Conservation (phyloP, 2,797 vertebrate genomes). For the Enteromius unitaeniatus region DNA sequence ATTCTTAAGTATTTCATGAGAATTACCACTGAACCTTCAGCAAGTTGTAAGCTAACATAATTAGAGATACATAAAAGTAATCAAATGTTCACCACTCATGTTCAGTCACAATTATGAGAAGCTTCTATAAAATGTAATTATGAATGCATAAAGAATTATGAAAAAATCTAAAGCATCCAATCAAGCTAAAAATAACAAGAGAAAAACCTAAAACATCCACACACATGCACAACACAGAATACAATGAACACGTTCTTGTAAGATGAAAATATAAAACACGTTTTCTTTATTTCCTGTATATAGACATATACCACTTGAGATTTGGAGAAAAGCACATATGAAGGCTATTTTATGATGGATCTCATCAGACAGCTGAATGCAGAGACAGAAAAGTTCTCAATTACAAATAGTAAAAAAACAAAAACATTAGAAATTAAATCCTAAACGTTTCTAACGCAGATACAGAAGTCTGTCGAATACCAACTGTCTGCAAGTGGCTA, state of each 20-base stretch:
- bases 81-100: not conserved
- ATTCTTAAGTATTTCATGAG: not conserved
- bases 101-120: not conserved
- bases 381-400: constrained; percentile 78
- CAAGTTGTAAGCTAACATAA: not conserved
- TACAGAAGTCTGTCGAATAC: constrained; percentile 86
- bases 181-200: not conserved
- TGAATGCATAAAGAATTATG: no score
- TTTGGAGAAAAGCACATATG: constrained; percentile 90
- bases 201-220: no score
- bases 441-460: constrained; percentile 82
- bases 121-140: not conserved
- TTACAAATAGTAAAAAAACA: constrained; percentile 81
- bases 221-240: no score
- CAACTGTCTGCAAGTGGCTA: constrained; percentile 86
- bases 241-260: constrained; percentile 54
- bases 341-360: constrained; percentile 86
- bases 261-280: constrained; percentile 92
- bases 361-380: constrained; percentile 83
- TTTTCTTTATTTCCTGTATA: constrained; percentile 96
- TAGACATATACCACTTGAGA: constrained; percentile 90
- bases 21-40: not conserved
- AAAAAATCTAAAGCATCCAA: not conserved
- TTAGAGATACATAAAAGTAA: not conserved
- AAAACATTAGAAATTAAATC: constrained; percentile 73